Conservation (phyloP, 2,797 vertebrate genomes). For the Strix occidentalis region DNA sequence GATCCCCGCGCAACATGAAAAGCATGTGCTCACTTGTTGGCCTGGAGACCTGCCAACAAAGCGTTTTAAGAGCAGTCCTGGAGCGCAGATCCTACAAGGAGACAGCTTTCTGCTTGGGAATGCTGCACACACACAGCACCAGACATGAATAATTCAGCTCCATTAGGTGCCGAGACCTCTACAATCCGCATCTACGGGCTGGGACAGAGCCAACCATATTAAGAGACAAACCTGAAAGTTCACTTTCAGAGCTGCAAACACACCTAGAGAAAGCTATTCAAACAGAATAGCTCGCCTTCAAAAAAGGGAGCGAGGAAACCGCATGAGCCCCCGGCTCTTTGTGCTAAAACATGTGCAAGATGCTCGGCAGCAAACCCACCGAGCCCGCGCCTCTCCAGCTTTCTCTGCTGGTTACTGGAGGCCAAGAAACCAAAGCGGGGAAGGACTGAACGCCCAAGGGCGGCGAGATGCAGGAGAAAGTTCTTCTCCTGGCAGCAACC, state of each 20-base stretch:
- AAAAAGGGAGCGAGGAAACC: neutral
- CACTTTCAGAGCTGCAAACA: constrained; percentile 52
- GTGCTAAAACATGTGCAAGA: neutral
- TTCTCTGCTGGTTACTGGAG: neutral
- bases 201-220: constrained; percentile 36
- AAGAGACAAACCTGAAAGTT: constrained; percentile 68
- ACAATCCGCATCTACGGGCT: constrained; percentile 14
- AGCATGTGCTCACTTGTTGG: constrained; percentile 66
- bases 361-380: neutral
- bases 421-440: neutral
- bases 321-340: neutral
- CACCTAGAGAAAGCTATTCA: constrained; percentile 48
- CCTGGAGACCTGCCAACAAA: constrained; percentile 67
- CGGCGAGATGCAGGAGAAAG: neutral
- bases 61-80: constrained; percentile 62
- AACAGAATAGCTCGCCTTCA: neutral
- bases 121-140: constrained; percentile 46
- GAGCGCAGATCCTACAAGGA: constrained; percentile 55
- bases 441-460: neutral
- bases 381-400: neutral
- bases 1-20: constrained; percentile 49
- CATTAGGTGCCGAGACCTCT: constrained; percentile 62
- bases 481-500: constrained; percentile 26
- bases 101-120: constrained; percentile 62
- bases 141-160: constrained; percentile 73